Percentiles rank a stretch among this genome's conserved stretches.
phyloP scores from a whole-genome alignment of 2,888 invertebrate species.

The Campoletis raptor region DNA sequence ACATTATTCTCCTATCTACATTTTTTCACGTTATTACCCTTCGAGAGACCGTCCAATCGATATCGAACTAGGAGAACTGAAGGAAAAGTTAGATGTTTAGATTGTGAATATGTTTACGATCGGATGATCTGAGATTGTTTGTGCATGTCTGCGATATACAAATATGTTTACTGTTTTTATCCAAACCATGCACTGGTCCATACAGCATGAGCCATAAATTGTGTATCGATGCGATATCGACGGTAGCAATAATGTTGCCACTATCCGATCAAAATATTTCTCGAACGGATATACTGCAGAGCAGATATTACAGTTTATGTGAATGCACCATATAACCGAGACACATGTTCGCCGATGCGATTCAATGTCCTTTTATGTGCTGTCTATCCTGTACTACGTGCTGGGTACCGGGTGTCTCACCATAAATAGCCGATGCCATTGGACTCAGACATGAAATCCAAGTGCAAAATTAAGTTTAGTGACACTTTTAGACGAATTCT shows the following conservation, averaged over 20 bases:
- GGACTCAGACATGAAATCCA: neutral
- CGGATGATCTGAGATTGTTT: conserved; percentile 46
- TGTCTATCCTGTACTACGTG: conserved; percentile 2
- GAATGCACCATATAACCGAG: conserved; percentile 33
- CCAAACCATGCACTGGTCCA: conserved; percentile 19
- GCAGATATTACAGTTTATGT: conserved; percentile 53
- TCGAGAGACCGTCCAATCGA: neutral
- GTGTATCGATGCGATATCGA: conserved; percentile 36
- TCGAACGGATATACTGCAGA: conserved; percentile 6
- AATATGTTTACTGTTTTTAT: conserved; percentile 16
- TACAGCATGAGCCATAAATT: conserved; percentile 9
- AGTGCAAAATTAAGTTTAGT: neutral
- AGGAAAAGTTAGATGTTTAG: conserved; percentile 6
- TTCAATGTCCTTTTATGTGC: conserved; percentile 25
- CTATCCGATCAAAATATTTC: conserved; percentile 55
- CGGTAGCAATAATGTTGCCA: conserved; percentile 52
- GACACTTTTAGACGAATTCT: neutral
- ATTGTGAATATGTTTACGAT: conserved; percentile 12
- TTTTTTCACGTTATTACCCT: conserved; percentile 7
- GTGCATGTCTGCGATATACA: conserved; percentile 35
- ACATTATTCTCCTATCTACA: neutral
- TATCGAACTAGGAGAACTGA: neutral
- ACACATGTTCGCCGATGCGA: conserved; percentile 38
- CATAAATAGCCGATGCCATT: neutral
- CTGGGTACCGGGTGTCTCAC: neutral